Evolutionary conservation across 2,888 invertebrate species (phyloP), one percentile per base, ranked within the genome.

Genomic region (Eumacrocentrus americanus): DNA sequence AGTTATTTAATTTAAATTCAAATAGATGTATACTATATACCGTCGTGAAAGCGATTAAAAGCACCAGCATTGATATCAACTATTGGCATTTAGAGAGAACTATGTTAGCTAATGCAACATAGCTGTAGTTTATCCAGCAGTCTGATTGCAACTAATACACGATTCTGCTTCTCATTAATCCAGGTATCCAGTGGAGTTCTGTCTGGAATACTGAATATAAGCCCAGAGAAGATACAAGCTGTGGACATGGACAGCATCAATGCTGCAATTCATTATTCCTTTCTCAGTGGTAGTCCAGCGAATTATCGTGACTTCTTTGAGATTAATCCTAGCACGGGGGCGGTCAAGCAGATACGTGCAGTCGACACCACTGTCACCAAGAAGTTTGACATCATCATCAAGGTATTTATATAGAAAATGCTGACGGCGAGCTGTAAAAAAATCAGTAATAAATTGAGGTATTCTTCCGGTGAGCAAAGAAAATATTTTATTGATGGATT

Each of bases 241-340:
- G 89, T 92, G 0, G 95, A 95, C 80, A 90, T 92, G 87, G 95
- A 95, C 75, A 92, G 94, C 0, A 85, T 95, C 44, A 91, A 92
- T 74, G 88, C 92, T 0, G 88, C 90, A 0, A 93, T 95, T 63
- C 86, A 86, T 54, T 95, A 94, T 78, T 89, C 87, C 58, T 93
- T 95, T 73, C 86, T 91, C 11, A 91, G 89, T 65, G 95, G 94
- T 0, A 88, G 86, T 67, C 95, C 94, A 0, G 84, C 88, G 6
- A 87, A 88, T 60, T 95, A 90, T 83, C 82, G 84, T 0, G 90
- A 90, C 9, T 94, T 91, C 80, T 95, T 95, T 81, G 87, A 90
- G 65, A 93, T 95, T 70, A 91, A 95, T 78, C 86, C 88, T 0
- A 87, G 87, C 58, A 90, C 90, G 0, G 95, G 93, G 0, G 89